Evolutionary conservation across 2,797 vertebrate genomes (phyloP).

Genomic region (Tinamus major): DNA sequence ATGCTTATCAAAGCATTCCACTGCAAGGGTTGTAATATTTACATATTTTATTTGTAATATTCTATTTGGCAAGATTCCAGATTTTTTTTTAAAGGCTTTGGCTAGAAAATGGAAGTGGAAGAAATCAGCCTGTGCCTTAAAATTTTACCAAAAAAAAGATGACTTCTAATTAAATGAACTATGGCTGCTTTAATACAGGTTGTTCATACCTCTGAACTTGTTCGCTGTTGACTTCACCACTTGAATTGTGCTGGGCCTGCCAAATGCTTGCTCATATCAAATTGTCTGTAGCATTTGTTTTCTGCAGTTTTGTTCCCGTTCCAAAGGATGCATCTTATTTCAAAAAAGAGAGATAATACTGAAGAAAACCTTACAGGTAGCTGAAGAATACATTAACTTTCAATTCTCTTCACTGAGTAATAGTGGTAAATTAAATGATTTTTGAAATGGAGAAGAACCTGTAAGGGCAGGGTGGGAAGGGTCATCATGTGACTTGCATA

Average conservation of each 20-base stretch:
- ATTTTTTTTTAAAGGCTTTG: neutral
- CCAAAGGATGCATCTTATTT: constrained; percentile 83
- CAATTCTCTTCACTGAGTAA: neutral
- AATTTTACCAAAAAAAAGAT: neutral
- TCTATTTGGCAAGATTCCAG: neutral
- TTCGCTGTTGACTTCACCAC: neutral
- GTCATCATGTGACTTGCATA: neutral
- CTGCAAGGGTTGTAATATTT: neutral
- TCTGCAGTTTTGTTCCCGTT: constrained; percentile 78
- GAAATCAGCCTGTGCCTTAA: neutral
- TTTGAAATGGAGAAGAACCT: neutral
- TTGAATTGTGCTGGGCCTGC: neutral
- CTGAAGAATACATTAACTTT: neutral
- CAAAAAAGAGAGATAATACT: constrained; percentile 77
- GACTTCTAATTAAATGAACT: neutral
- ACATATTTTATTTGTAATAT: neutral
- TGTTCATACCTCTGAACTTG: neutral
- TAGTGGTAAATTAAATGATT: neutral
- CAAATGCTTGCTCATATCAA: neutral
- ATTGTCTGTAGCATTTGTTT: neutral
- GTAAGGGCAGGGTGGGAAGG: neutral
- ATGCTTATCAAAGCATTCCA: neutral
- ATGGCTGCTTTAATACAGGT: neutral
- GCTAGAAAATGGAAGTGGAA: neutral
- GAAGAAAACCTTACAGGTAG: constrained; percentile 79